Percentiles rank a stretch among this genome's conserved stretches.
phyloP scores from a whole-genome alignment of 2,113 vertebrate genomes.

The Dermatemys mawii region DNA sequence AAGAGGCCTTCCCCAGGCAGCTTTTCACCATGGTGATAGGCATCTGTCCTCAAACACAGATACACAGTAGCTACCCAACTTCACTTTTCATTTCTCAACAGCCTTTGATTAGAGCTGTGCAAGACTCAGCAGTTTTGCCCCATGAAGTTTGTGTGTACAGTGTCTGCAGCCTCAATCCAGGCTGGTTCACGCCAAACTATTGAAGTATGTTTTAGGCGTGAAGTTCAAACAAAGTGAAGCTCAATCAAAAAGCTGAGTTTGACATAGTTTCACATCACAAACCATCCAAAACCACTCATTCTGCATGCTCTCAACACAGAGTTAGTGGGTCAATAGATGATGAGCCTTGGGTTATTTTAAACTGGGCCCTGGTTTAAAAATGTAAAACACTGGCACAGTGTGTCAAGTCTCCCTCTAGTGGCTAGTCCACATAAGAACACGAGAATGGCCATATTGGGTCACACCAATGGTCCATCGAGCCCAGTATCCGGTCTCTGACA shows the following conservation, averaged over 20 bases:
- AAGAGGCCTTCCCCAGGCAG: background rate
- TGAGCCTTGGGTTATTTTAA: fast-evolving
- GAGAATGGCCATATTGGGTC: no score
- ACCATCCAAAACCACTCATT: background rate
- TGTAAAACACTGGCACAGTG: fast-evolving
- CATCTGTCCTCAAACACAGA: no score
- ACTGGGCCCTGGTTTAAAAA: fast-evolving
- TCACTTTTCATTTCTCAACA: background rate
- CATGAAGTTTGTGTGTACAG: background rate
- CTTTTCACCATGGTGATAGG: background rate
- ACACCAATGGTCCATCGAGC: no score
- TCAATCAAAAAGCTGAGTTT: background rate
- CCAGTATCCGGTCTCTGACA: no score
- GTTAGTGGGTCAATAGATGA: background rate
- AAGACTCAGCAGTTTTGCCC: fast-evolving
- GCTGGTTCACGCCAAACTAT: no score
- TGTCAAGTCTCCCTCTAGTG: background rate
- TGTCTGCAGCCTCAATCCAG: background rate
- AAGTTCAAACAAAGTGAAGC: background rate
- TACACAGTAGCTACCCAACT: background rate
- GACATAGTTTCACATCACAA: background rate
- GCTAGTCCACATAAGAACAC: background rate
- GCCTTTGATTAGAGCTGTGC: background rate
- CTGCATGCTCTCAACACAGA: background rate
- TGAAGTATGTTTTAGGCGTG: background rate